Base-by-base conservation (phyloP, 92 coral and sea anemone genomes). In the Galaxea fascicularis region DNA sequence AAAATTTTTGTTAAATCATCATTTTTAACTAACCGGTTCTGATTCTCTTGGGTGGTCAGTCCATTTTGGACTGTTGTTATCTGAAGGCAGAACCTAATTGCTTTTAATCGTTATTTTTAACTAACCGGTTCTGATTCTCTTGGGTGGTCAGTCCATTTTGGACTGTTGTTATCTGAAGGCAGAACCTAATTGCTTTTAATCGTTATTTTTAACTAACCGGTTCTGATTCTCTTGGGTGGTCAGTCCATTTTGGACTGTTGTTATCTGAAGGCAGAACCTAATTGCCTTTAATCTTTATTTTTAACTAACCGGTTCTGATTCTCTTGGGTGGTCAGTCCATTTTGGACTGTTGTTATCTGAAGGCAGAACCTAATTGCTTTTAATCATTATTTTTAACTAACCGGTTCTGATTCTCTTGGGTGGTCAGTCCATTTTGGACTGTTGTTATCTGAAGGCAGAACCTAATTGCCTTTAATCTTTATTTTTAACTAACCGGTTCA, bases 161-260 rank as follows among this genome's bases (percentile, higher is more conserved):
- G 4, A 13, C 66, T 66, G 76, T 53, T 80, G 76, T 31, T 66
- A 80, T 66, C 85, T 80, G 66, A 56, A 24, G 62, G n/a, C n/a
- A n/a, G n/a, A n/a, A n/a, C n/a, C n/a, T n/a, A n/a, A n/a, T n/a
- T n/a, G n/a, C n/a, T n/a, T n/a, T n/a, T n/a, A 12, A 11, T 28
- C 2, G 27, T 10, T 12, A 10, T 45, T 18, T 72, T 47, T 45
- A 14, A 4, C 8, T 13, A 64, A 15, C 4, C 65, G 6, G 22
- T 72, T 45, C 31, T 47, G 8, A 4, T 7, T 20, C 47, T 22
- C 49, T 15, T n/a, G 47, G 47, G n/a, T 41, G 22, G 21, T 16
- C 62, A 56, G 62, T 16, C n/a, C 27, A 65, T 47, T 72, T 56
- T 31, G 62, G 4, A 13, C 66, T 66, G 76, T 53, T 80, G 76